Base-by-base conservation (phyloP, 2,113 vertebrate genomes). In the Poecilia latipinna region DNA sequence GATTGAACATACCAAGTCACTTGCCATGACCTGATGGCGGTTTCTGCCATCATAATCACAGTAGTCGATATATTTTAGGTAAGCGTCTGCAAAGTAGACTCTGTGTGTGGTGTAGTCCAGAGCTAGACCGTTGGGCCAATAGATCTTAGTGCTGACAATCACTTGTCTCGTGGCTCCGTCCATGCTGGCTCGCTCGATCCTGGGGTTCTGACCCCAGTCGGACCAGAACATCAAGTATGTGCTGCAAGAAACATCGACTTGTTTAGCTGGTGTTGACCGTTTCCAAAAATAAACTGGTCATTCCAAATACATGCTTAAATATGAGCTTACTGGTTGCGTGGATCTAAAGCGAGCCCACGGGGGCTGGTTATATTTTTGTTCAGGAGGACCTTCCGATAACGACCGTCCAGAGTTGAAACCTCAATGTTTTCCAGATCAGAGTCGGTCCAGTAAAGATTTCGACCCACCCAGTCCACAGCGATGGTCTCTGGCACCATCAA, bases 201-300 rank as follows among this genome's bases (percentile, higher is more conserved):
- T 86, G 6, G 94, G 93, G 64, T 93, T 94, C 77, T 94, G 92
- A 71, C 94, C 93, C 94, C 94, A 95, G 83, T 95, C 94, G 8
- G 93, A 90, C 94, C 94, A 95, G 85, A 94, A 95, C 92, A 95
- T 93, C 39, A 93, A 12, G 74, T 92, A 86, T 33, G 90, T 93
- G 64, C 93, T 94, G 68, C 2, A 10, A 70, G 62, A 48, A 77
- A 65, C 24, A 8, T 70, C 24, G 65, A 48, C 13, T 7, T 35
- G 35, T 39, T 26, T 10, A 61, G 33, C 8, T 32, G 4, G 2
- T 57, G 37, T 31, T 60, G 28, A 68, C 61, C 7, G 33, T 13
- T 64, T 10, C 4, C 42, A 51, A 39, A 12, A 24, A 32, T 12
- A 24, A 10, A 15, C 1, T 44, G 48, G 67, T 57, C 7, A 54